Conservation (phyloP, 2,797 vertebrate species). For the Danio albolineatus region DNA sequence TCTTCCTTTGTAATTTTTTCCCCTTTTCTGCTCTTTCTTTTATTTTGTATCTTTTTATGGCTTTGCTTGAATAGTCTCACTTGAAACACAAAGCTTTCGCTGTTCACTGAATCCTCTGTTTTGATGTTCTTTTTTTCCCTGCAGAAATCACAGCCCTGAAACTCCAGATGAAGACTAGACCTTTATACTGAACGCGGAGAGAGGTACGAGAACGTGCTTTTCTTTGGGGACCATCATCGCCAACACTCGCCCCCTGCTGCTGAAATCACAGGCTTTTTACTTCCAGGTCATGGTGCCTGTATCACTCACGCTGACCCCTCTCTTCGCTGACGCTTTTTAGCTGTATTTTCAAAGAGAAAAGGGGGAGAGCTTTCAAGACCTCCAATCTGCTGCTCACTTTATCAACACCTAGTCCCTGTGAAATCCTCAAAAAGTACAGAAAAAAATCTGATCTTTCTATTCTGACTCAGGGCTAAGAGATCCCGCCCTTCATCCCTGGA, state of each 20-base stretch:
- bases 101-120: slow-evolving; percentile 47
- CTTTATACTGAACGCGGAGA: slow-evolving; percentile 38
- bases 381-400: slow-evolving; percentile 21
- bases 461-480: slow-evolving; percentile 7
- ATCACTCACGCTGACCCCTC: slow-evolving; percentile 67
- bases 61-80: slow-evolving; percentile 45
- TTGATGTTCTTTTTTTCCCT: slow-evolving; percentile 59
- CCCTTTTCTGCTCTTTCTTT: slow-evolving; percentile 36
- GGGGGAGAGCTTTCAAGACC: slow-evolving; percentile 24
- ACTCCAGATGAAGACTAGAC: slow-evolving; percentile 39
- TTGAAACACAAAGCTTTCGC: slow-evolving; percentile 53
- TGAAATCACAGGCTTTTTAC: slow-evolving; percentile 69
- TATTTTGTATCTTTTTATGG: slow-evolving; percentile 43
- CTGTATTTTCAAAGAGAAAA: slow-evolving; percentile 53
- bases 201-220: slow-evolving; percentile 38
- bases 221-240: slow-evolving; percentile 45
- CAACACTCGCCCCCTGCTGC: slow-evolving; percentile 52
- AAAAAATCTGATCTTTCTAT: neutral
- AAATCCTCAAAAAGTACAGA: slow-evolving; percentile 43
- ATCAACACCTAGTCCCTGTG: slow-evolving; percentile 44
- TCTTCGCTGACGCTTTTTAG: slow-evolving; percentile 46
- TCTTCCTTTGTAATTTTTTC: slow-evolving; percentile 38
- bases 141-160: slow-evolving; percentile 51
- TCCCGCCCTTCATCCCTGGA: slow-evolving; percentile 26
- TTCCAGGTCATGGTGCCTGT: slow-evolving; percentile 71